These are phyloP conservation scores for Cerceris rybyensis DNA, from an alignment of 2,888 invertebrate genomes.

Conservation along the genomic window DNA sequence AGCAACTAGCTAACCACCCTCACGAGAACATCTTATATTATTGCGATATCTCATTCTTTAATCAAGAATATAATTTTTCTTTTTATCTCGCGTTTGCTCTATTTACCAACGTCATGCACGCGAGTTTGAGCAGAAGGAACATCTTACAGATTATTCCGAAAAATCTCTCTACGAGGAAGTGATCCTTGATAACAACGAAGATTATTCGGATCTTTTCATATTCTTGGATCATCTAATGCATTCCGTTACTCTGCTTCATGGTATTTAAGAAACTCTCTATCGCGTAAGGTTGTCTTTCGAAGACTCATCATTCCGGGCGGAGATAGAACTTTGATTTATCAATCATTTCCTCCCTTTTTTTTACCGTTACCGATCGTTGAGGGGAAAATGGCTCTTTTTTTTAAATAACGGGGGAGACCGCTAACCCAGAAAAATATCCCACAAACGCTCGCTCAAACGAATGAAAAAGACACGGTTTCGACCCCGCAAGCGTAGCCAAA, in stretches of 20 bases:
- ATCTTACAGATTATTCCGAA: constrained; percentile 40
- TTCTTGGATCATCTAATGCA: constrained; percentile 56
- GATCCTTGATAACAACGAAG: constrained; percentile 23
- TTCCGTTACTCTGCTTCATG: constrained; percentile 64
- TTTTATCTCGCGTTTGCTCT: constrained; percentile 37
- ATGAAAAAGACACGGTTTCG: constrained; percentile 70
- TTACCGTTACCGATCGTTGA: constrained; percentile 67
- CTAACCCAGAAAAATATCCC: constrained; percentile 59
- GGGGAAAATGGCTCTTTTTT: constrained; percentile 64
- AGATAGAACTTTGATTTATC: constrained; percentile 60
- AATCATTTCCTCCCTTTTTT: constrained; percentile 52
- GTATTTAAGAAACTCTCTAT: constrained; percentile 50
- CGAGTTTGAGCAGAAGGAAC: constrained; percentile 47
- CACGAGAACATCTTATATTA: constrained; percentile 58
- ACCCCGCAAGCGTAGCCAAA: constrained; percentile 81
- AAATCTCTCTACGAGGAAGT: constrained; percentile 36
- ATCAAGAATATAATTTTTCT: constrained; percentile 42
- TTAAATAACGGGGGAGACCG: constrained; percentile 65
- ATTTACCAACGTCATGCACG: constrained; percentile 44
- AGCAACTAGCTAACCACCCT: constrained; percentile 64
- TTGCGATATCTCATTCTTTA: constrained; percentile 47
- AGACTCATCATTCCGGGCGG: constrained; percentile 65
- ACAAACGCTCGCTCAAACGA: constrained; percentile 66
- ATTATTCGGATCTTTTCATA: constrained; percentile 34
- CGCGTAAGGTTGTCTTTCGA: constrained; percentile 40